Base-by-base conservation (phyloP, 2,888 invertebrate species). In the Acleris sparsana region DNA sequence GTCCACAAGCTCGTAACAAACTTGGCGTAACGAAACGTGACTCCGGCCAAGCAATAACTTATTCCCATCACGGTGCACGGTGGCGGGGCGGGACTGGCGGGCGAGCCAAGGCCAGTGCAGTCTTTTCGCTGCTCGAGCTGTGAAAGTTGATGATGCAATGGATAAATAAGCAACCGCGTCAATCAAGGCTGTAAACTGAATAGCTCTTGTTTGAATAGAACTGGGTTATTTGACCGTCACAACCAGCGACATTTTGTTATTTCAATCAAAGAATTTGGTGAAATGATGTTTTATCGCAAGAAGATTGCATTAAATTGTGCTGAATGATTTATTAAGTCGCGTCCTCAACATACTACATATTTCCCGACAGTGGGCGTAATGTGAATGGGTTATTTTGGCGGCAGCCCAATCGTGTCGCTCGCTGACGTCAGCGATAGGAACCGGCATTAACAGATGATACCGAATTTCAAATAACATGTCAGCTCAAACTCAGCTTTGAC, bases 371-470 rank as follows among this genome's bases (percentile, higher is more conserved):
- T 86, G 84, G 85, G 83, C 75, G 82, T 79, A 77, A 87, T 88
- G 88, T 91, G 91, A 92, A 92, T 92, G 90, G 85, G 87, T 84
- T 83, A 81, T 78, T 77, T 86, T 90, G 91, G 89, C 89, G 72
- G 74, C 74, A 72, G 72, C 84, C 90, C 90, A 91, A 88, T 84
- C 83, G 84, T 85, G 84, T 79, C 77, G 80, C 79, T 77, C 76
- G 71, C 74, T 87, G 84, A 86, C 88, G 86, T 89, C 85, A 86
- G 74, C 69, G 75, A 55, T 62, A 62, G 62, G 60, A 64, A 77
- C 80, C 82, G 77, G 80, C 80, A 80, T 76, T 79, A 78, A 66
- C 66, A 66, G 62, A 66, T 66, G 66, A 66, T 66, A 78, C 75
- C 70, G 69, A 46, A 66, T 66, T 62, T 62, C 66, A 57, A 39